A percentile compares a stretch with the other conserved stretches of the same genome.
phyloP scores from a whole-genome alignment of 92 coral and sea anemone genomes.

The Parazoanthus swiftii region DNA sequence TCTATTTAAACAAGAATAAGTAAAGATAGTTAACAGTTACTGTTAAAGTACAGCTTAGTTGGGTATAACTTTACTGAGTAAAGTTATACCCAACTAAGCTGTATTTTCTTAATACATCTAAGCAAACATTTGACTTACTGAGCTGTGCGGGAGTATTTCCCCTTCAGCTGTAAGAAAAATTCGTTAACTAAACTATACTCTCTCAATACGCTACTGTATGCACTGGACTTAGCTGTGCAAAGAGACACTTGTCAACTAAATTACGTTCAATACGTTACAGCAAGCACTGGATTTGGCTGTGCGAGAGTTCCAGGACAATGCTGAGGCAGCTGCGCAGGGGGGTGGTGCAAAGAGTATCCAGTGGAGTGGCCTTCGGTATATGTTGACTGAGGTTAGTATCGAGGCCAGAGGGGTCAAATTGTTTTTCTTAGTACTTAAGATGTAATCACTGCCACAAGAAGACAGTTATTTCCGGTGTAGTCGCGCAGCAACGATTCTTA shows the following conservation, averaged over 20 bases:
- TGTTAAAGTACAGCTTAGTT: background rate
- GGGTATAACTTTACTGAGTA: too few species aligned
- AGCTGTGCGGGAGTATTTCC: too few species aligned
- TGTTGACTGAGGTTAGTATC: conserved; percentile 88
- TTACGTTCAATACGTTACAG: conserved; percentile 38
- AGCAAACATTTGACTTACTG: too few species aligned
- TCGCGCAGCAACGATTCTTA: too few species aligned
- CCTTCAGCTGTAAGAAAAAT: too few species aligned
- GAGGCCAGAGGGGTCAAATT: too few species aligned
- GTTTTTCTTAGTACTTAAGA: background rate
- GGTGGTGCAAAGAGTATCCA: conserved; percentile 75
- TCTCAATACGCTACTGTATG: background rate
- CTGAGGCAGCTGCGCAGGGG: conserved; percentile 56
- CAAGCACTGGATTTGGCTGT: conserved; percentile 91
- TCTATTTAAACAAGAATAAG: too few species aligned
- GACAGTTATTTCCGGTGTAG: background rate
- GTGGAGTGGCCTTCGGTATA: conserved; percentile 94
- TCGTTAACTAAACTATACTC: too few species aligned
- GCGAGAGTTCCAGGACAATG: conserved; percentile 84
- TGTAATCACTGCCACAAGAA: too few species aligned
- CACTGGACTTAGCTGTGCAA: conserved; percentile 66
- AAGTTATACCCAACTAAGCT: background rate
- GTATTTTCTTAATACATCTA: background rate
- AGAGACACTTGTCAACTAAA: too few species aligned
- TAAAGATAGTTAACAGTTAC: too few species aligned